Conservation (phyloP, 2,113 vertebrate species). For the Calcarius ornatus region DNA sequence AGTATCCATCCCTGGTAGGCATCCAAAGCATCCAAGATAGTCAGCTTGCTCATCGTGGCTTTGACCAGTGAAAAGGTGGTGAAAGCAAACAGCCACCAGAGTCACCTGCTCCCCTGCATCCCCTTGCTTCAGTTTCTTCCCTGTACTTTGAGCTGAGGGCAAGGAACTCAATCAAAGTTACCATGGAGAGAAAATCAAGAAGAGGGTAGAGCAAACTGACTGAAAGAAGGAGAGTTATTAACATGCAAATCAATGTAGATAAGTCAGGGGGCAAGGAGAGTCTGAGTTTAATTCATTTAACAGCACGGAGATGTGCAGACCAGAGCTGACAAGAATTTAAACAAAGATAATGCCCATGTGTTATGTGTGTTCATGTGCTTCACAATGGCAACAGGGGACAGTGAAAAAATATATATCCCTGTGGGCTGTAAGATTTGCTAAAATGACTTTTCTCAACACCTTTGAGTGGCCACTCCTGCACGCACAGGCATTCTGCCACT, state of each 20-base stretch:
- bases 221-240: background rate
- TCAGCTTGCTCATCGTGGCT: background rate
- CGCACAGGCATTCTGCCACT: background rate
- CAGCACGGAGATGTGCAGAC: background rate
- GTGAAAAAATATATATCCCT: background rate
- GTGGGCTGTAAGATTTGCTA: background rate
- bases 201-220: background rate
- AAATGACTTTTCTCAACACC: background rate
- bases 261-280: background rate
- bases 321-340: background rate
- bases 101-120: background rate
- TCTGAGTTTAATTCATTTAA: background rate
- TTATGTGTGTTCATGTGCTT: background rate
- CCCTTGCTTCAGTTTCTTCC: background rate
- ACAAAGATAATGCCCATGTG: background rate
- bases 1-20: background rate
- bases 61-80: background rate
- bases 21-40: background rate
- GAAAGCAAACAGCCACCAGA: background rate
- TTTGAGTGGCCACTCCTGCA: background rate
- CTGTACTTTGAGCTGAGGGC: background rate
- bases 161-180: background rate
- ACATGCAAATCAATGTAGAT: background rate
- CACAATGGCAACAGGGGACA: background rate
- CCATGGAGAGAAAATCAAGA: background rate